Evolutionary conservation across 2,888 invertebrate genomes (phyloP).

Genomic region (Pycnomerus fuliginosus): DNA sequence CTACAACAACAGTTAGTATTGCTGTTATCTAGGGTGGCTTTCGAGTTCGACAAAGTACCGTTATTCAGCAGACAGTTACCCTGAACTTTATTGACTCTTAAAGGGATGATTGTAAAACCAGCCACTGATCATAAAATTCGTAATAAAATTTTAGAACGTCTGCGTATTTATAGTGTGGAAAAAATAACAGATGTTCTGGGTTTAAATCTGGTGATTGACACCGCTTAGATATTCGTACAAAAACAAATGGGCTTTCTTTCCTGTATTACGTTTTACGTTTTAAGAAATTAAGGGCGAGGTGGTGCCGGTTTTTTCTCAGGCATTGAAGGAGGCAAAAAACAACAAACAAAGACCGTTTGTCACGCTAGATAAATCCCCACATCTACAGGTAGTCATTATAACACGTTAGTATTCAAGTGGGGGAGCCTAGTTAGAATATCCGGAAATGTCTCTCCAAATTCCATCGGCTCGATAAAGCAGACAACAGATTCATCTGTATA

Average conservation of each 20-base stretch:
- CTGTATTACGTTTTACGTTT: too few relatives aligned
- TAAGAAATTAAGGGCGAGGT: too few relatives aligned
- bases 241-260: too few relatives aligned
- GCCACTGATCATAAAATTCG: constrained; percentile 31
- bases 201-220: constrained; percentile 10
- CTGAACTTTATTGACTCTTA: constrained; percentile 23
- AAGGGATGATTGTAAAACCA: constrained; percentile 32
- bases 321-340: too few relatives aligned
- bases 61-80: constrained; percentile 22
- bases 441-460: constrained; percentile 34
- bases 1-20: constrained; percentile 18
- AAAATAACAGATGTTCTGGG: constrained; percentile 26
- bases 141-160: constrained; percentile 30
- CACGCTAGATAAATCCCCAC: constrained; percentile 30
- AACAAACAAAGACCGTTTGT: constrained; percentile 27
- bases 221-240: too few relatives aligned
- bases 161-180: constrained; percentile 23
- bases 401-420: constrained; percentile 35
- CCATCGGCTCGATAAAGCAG: constrained; percentile 23
- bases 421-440: constrained; percentile 34
- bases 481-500: constrained; percentile 5
- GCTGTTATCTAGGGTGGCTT: constrained; percentile 16
- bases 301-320: constrained; percentile 4
- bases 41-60: constrained; percentile 24
- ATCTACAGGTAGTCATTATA: constrained; percentile 37